Evolutionary conservation across 2,797 vertebrate species (phyloP), one percentile per base, ranked within the genome.

Genomic region (Diplodus sargus): DNA sequence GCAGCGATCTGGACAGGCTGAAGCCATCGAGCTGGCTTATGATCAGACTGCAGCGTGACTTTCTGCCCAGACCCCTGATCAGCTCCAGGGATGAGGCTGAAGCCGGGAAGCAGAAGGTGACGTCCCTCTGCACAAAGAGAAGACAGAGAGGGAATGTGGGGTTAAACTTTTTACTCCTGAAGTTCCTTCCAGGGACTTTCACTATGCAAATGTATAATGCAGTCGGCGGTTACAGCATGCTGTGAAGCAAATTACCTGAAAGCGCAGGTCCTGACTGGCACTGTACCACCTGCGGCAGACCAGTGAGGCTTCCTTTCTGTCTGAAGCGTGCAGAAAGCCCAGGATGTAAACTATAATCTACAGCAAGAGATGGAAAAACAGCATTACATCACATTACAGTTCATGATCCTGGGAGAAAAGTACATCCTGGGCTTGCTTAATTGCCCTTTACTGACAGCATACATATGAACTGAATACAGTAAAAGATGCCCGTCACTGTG

Each of bases 341-440:
- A 97, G 91, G 87, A 97, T 95, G 86, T 96, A 94, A 47, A 96
- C 90, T 67, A 97, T 90, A 56, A 97, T 92, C 97, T 97, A 70
- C 25, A 81, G 53, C 6, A 43, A 69, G 74, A 57, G 79, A 84
- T 39, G 76, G 18, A 91, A 49, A 87, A 2, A 61, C 23, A 82
- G 23, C 30, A 45, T 60, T 30, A 52, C 10, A 34, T 61, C 7
- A 51, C 14, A 34, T 15, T 3, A 5, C 23, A 54, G 25, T 12
- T 5, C 0, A 18, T 60, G 20, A 68, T 58, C 2, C n/a, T 25
- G 49, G 49, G 18, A 17, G 48, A 22, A 18, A 9, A 51, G 8
- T 22, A 15, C 25, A 49, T 13, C 17, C 3, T 15, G 17, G 11
- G 1, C 12, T 22, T 7, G 62, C 14, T 1, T 54, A 25, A 53